Conservation (phyloP, 2,888 invertebrate genomes). For the Ditula angustiorana region DNA sequence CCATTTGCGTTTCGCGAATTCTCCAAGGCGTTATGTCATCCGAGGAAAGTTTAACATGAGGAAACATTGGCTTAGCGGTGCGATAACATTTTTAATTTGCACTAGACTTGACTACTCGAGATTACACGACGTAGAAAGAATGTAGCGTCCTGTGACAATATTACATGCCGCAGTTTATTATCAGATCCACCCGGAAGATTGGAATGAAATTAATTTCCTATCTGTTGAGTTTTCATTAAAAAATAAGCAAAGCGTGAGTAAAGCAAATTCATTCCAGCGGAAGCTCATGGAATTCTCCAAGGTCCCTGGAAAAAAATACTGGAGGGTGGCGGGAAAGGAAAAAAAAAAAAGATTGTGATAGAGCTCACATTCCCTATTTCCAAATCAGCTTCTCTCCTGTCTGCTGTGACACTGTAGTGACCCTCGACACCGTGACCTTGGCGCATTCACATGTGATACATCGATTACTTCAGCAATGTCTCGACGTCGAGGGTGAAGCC, state of each 20-base stretch:
- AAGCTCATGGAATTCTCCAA: too few relatives aligned
- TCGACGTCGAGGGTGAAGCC: slow-evolving; percentile 12
- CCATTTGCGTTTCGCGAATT: slow-evolving; percentile 13
- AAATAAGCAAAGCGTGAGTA: too few relatives aligned
- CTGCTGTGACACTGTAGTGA: neutral
- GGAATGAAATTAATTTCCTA: too few relatives aligned
- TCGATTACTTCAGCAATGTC: slow-evolving; percentile 10
- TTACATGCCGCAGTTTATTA: neutral
- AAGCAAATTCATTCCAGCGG: too few relatives aligned
- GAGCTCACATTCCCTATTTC: neutral
- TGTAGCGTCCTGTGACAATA: neutral
- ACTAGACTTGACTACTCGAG: neutral
- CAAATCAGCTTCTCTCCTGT: neutral
- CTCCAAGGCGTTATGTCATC: slow-evolving; percentile 10
- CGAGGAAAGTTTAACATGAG: slow-evolving; percentile 5
- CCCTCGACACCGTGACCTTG: neutral
- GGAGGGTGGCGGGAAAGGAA: too few relatives aligned
- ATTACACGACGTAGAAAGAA: neutral
- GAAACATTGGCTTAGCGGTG: slow-evolving; percentile 18
- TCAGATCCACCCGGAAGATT: too few relatives aligned
- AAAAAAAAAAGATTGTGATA: too few relatives aligned
- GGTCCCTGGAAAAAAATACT: too few relatives aligned
- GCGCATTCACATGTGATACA: neutral
- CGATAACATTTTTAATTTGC: slow-evolving; percentile 4
- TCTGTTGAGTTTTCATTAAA: too few relatives aligned